Base-by-base conservation (phyloP, 2,113 vertebrate genomes). In the Ornithorhynchus anatinus region DNA sequence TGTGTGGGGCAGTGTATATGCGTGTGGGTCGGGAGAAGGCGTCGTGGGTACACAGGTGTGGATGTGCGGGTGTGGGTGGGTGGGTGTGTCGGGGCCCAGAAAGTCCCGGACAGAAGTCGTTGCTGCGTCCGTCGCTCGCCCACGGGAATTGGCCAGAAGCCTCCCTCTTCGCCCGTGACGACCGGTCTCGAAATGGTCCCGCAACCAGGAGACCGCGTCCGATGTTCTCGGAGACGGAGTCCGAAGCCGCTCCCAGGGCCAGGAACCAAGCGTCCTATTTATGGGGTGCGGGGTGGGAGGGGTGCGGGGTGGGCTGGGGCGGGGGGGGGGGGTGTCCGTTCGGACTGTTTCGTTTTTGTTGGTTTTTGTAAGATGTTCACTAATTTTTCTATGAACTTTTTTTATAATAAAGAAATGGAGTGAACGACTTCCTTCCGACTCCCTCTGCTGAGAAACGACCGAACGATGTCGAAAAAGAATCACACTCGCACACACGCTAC, bases 171-270 rank as follows among this genome's bases (percentile, higher is more conserved):
- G 86, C 75, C 90, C 92, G 95, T 99, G 97, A 99, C 92, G 96
- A 95, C 92, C 96, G 92, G 95, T 93, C 97, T 96, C 94, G 95
- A 96, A 99, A 97, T 92, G 97, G 88, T 92, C 84, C 83, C 56
- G 42, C 77, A 80, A 89, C 97, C 97, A 97, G 92, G 96, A 93
- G 94, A 94, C 94, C 91, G 95, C 84, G 93, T 96, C 97, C 92
- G 97, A 99, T 96, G 93, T 92, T 86, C 90, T 89, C 85, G 91
- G 92, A 90, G 91, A 91, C 94, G 14, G 38, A 17, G 25, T 50
- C 47, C 47, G 25, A 17, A 11, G 25, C 25, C 47, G 25, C 36
- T 59, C 43, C 56, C 27, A 33, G 44, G 25, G 27, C 10, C 2
- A 1, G 40, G 5, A 8, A 7, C 33, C 35, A 36, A 14, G 14